phyloP scores from a whole-genome alignment of 2,888 invertebrate species.

The Thumatha senex region DNA sequence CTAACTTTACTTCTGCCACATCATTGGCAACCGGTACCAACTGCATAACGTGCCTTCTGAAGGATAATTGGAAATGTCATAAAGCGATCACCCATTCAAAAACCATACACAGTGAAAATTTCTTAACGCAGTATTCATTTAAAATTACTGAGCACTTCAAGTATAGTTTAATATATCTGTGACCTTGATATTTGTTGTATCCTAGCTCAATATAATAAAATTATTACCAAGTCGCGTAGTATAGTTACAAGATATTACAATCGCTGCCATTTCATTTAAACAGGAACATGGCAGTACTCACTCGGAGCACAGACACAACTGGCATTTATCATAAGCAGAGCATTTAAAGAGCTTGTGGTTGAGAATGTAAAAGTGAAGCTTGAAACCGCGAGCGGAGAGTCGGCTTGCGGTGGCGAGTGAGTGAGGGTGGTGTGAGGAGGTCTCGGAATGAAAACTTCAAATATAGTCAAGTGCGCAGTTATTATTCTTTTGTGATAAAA shows the following conservation, averaged over 20 bases:
- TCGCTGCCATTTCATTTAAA: constrained; percentile 20
- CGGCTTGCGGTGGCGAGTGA: background rate
- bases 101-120: too few relatives aligned
- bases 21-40: too few relatives aligned
- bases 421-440: background rate
- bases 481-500: constrained; percentile 30
- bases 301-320: constrained; percentile 5
- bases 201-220: too few relatives aligned
- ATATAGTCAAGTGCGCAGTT: constrained; percentile 37
- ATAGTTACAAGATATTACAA: constrained; percentile 13
- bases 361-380: constrained; percentile 29
- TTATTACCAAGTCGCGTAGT: too few relatives aligned
- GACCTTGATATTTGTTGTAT: too few relatives aligned
- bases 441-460: constrained; percentile 14
- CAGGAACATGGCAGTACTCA: constrained; percentile 21
- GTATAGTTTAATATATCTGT: too few relatives aligned
- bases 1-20: too few relatives aligned
- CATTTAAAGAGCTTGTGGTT: constrained; percentile 30
- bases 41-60: too few relatives aligned
- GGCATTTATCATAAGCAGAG: constrained; percentile 33
- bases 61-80: too few relatives aligned
- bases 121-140: too few relatives aligned
- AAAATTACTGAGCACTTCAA: too few relatives aligned
- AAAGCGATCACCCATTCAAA: too few relatives aligned
- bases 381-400: constrained; percentile 2